Conservation (phyloP, 2,113 vertebrate species). For the Hippocampus guttulatus region DNA sequence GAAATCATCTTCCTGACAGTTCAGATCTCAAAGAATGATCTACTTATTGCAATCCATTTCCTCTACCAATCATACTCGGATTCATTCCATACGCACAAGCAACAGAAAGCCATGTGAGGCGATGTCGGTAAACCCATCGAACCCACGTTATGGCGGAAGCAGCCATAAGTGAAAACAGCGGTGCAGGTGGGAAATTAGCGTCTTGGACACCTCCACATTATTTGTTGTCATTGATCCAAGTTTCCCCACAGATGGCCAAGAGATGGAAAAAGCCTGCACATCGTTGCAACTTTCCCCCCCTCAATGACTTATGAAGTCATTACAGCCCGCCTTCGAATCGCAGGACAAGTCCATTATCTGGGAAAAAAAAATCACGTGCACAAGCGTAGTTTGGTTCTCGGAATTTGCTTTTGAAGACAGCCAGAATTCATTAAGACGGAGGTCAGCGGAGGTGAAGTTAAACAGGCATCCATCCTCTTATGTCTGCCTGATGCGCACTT, state of each 20-base stretch:
- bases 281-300: not conserved
- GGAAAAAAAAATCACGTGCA: not conserved
- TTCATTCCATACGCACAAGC: not conserved
- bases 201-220: not conserved
- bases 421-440: slow-evolving; percentile 18
- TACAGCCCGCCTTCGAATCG: not conserved
- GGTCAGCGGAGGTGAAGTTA: slow-evolving; percentile 38
- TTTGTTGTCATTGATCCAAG: not conserved
- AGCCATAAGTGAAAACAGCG: too few relatives aligned
- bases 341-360: not conserved
- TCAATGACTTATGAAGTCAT: not conserved
- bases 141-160: too few relatives aligned
- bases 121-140: too few relatives aligned
- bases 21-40: too few relatives aligned
- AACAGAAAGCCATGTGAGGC: too few relatives aligned
- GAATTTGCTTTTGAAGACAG: slow-evolving; percentile 31
- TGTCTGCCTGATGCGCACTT: slow-evolving; percentile 20
- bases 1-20: too few relatives aligned
- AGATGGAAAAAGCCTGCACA: not conserved
- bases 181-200: too few relatives aligned
- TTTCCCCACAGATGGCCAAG: not conserved
- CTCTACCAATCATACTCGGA: too few relatives aligned
- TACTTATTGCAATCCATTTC: too few relatives aligned
- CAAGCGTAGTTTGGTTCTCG: not conserved
- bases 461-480: slow-evolving; percentile 39